Evolutionary conservation across 2,888 invertebrate species (phyloP), one percentile per base, ranked within the genome.

Genomic region (Drosophila vallismaia): DNA sequence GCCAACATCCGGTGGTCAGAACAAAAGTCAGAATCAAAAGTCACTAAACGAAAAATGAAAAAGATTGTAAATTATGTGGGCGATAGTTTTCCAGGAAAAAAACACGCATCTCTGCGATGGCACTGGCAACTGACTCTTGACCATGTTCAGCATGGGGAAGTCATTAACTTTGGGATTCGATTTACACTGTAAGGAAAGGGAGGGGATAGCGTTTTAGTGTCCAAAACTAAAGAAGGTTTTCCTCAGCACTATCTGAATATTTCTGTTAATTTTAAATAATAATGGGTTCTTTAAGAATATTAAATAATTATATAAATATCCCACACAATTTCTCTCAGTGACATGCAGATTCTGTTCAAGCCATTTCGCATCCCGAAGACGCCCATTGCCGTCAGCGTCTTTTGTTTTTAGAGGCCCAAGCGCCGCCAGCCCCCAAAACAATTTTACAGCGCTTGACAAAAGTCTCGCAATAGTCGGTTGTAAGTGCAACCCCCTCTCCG

Each of bases 11-110:
- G 82, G 85, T 72, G 52, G 56, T 57, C 54, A 38, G n/a, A 26
- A 12, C n/a, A 31, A n/a, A 10, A 38, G 26, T 38, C 42, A 60
- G 60, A 60, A 58, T 64, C 29, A 51, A 74, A 72, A 71, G 72
- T 72, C 78, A 76, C 64, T 86, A 84, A 80, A 73, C 84, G 68
- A 74, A 86, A 45, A 40, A 28, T 28, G 19, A 51, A 54, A 40
- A 40, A 67, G 82, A 84, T 84, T 79, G 85, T 82, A 85, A 87
- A 87, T 84, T 82, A 84, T 87, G 84, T 84, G 88, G 84, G 87
- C 85, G 87, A 81, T 75, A 74, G 75, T 77, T 85, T 84, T 84
- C 87, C 87, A 70, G 71, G 87, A 82, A 87, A 83, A 83, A 79
- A 58, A 71, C 64, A 80, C 86, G 79, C 86, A 72, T 51, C 44